Evolutionary conservation across 2,113 vertebrate species (phyloP), one percentile per base, ranked within the genome.

Genomic region (Gnathochromis pfefferi): DNA sequence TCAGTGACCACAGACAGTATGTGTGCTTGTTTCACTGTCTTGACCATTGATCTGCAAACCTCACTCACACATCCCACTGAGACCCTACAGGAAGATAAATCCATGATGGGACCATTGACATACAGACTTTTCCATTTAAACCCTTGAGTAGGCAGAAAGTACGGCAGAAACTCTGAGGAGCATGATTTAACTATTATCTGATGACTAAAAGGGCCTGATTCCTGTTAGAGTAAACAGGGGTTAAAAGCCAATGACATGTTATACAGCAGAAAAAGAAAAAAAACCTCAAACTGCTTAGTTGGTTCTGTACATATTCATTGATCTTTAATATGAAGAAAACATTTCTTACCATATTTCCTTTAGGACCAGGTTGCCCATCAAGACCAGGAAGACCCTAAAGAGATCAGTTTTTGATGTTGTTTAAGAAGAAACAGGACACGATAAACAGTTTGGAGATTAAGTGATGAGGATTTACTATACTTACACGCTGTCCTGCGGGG

Each of bases 281-380:
- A 33, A 35, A 1, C 3, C 19, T 6, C 31, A 21, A 7, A 87
- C 55, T 86, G 21, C 80, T 80, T 65, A 65, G 75, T 86, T 84
- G 63, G 65, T 84, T 80, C 68, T 79, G 21, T 57, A 70, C 11
- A 28, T 40, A 17, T 83, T 11, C 17, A 21, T 19, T 79, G 9
- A 33, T 4, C 12, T 80, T 86, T 17, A 31, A 40, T 79, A 86
- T 42, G 2, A 73, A 47, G 2, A 65, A 85, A 82, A 68, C 14
- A 54, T 47, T 68, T 95, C 97, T 93, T 95, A 99, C 98, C 98
- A 98, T 97, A 91, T 99, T 99, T 95, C 98, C 98, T 96, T 99
- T 99, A 51, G 98, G 97, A 96, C 98, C 98, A 80, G 95, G 85
- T 81, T 97, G 97, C 49, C 98, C 98, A 90, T 99, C 98, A 54